These are phyloP conservation scores for Crotalus helleri DNA, from an alignment of 2,113 vertebrate species.

Conservation along the genomic window DNA sequence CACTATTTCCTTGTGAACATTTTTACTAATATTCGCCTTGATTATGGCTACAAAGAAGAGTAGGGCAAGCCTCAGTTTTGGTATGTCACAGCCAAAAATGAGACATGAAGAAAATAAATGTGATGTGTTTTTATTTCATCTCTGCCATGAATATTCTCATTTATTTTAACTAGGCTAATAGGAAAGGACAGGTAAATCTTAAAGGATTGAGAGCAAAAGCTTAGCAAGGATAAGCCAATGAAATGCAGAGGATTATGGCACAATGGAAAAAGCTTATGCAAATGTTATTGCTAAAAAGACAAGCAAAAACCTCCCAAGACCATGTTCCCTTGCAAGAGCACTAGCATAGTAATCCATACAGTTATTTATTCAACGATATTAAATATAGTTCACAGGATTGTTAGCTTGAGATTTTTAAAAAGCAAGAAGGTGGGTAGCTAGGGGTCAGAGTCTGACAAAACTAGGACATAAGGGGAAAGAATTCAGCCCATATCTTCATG, in stretches of 20 bases:
- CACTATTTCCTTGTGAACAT: neutral
- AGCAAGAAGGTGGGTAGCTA: too few species aligned
- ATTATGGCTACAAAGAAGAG: neutral
- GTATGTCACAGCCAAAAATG: slow-evolving; percentile 14
- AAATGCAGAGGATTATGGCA: slow-evolving; percentile 24
- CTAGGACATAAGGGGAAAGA: neutral
- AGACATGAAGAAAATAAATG: slow-evolving; percentile 6
- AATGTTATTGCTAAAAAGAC: slow-evolving; percentile 8
- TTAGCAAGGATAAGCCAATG: slow-evolving; percentile 9
- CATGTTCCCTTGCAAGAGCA: neutral
- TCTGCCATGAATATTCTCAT: neutral
- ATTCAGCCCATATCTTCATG: neutral
- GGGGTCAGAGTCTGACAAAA: neutral
- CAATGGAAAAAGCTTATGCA: slow-evolving; percentile 19
- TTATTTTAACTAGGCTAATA: slow-evolving; percentile 35
- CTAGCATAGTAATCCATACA: neutral
- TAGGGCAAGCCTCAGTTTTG: neutral
- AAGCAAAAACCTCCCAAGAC: neutral
- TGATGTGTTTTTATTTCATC: neutral
- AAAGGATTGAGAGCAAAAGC: slow-evolving; percentile 28
- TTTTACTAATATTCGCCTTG: neutral
- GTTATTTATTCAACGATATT: neutral
- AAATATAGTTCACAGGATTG: neutral
- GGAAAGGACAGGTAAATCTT: slow-evolving; percentile 22
- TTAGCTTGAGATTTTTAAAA: neutral